Base-by-base conservation (phyloP, 2,113 vertebrate genomes). In the Pipra filicauda region DNA sequence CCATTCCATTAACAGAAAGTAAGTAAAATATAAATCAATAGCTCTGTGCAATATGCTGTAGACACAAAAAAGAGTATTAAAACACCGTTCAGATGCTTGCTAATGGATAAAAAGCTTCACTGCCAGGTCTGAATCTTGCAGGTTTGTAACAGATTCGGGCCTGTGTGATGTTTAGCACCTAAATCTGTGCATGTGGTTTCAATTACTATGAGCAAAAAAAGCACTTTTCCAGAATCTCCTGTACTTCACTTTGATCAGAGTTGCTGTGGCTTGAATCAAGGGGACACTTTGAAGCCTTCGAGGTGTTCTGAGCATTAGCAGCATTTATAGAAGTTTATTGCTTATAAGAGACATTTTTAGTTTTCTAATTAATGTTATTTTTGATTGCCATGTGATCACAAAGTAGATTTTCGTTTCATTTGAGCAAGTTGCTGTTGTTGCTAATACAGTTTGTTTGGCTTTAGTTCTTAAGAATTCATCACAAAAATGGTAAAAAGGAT, bases 1-100 rank as follows among this genome's bases (percentile, higher is more conserved):
- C 99, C 95, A 99, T 99, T 97, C 99, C 99, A 77, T 95, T 99
- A 93, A 98, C 98, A 92, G 98, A 99, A 97, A 98, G 99, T 99
- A 98, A 98, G 98, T 98, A 94, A 83, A 87, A 87, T 43, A 78
- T 59, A 55, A 95, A 94, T 79, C 64, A 87, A 71, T 84, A 90
- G 88, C 83, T 55, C 81, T 94, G 46, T 91, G 77, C 88, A 73
- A 72, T 96, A 79, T 93, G 86, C 74, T 96, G 46, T 96, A 89
- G 95, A 67, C 24, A 31, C 49, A 19, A 82, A 84, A 71, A 64
- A 83, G 5, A 72, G 37, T 59, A 43, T 77, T 82, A 71, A 80
- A 80, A 70, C 22, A 2, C 57, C 66, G n/a, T 76, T 92, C 59
- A 93, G 59, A 71, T 82, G 83, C 93, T 94, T 96, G 80, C 48